Evolutionary conservation across 1,140 invertebrate genomes (phyloP).

Genomic region (Drosophila busckii): DNA sequence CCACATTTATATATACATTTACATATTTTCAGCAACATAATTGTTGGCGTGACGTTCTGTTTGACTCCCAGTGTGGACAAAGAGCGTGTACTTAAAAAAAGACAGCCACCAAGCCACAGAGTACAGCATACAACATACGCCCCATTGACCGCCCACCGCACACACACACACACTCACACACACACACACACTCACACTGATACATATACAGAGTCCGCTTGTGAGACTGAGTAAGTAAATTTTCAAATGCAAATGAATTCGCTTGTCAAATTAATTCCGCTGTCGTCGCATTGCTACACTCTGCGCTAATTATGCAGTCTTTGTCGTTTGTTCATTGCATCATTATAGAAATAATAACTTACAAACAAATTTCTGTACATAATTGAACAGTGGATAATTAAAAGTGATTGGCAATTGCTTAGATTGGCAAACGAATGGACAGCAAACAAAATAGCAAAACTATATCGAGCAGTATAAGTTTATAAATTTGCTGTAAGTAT

Average conservation of each 20-base stretch:
- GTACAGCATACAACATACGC: background rate
- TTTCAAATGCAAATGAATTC: conserved; percentile 50
- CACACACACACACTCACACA: too few relatives aligned
- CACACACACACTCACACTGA: too few relatives aligned
- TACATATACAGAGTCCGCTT: too few relatives aligned
- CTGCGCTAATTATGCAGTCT: conserved; percentile 20
- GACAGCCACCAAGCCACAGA: too few relatives aligned
- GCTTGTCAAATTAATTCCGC: conserved; percentile 38
- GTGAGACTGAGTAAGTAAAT: conserved; percentile 34
- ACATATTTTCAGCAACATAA: conserved; percentile 50
- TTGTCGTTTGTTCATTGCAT: conserved; percentile 12
- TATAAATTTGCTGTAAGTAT: too few relatives aligned
- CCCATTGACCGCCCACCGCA: background rate
- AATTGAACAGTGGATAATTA: conserved; percentile 17
- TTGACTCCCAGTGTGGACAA: conserved; percentile 12
- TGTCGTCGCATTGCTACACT: background rate
- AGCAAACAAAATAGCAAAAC: too few relatives aligned
- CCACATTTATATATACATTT: conserved; percentile 33
- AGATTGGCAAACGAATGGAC: too few relatives aligned
- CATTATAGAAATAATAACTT: conserved; percentile 17
- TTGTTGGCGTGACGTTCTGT: conserved; percentile 37
- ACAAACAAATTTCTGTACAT: conserved; percentile 30
- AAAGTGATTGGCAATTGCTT: too few relatives aligned
- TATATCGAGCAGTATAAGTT: too few relatives aligned
- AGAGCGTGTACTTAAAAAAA: conserved; percentile 18